A percentile compares a stretch with the other conserved stretches of the same genome.
phyloP scores from a whole-genome alignment of 2,888 invertebrate species.

The Muschampia plurimacula region DNA sequence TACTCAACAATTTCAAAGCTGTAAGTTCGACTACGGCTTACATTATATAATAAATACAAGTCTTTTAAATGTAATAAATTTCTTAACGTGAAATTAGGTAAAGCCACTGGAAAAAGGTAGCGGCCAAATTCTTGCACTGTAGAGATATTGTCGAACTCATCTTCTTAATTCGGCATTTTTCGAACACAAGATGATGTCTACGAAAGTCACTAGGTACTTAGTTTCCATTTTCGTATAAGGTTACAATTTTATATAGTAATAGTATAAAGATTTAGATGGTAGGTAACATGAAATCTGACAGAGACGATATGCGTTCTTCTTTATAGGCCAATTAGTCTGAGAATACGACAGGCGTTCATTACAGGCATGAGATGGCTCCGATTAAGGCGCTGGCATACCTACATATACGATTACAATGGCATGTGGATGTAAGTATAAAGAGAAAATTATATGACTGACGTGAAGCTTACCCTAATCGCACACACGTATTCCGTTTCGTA shows the following conservation, averaged over 20 bases:
- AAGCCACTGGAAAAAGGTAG: no score
- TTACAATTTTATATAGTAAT: background rate
- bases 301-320: slow-evolving; percentile 57
- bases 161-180: background rate
- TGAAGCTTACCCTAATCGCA: slow-evolving; percentile 43
- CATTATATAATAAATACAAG: no score
- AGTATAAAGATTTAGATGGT: background rate
- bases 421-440: background rate
- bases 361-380: slow-evolving; percentile 52
- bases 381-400: slow-evolving; percentile 52
- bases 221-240: background rate
- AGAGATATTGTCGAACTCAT: no score
- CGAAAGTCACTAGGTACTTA: background rate
- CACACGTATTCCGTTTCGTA: slow-evolving; percentile 40
- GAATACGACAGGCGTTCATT: slow-evolving; percentile 68
- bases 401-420: slow-evolving; percentile 25
- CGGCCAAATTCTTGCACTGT: no score
- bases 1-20: background rate
- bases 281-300: slow-evolving; percentile 56
- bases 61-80: no score
- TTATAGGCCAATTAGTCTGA: slow-evolving; percentile 71
- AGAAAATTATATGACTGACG: slow-evolving; percentile 20
- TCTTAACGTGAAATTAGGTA: no score
- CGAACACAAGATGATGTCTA: no score
- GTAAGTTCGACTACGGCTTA: no score